These are phyloP conservation scores for Antigone vipio DNA, from an alignment of 2,113 vertebrate genomes.

Conservation along the genomic window DNA sequence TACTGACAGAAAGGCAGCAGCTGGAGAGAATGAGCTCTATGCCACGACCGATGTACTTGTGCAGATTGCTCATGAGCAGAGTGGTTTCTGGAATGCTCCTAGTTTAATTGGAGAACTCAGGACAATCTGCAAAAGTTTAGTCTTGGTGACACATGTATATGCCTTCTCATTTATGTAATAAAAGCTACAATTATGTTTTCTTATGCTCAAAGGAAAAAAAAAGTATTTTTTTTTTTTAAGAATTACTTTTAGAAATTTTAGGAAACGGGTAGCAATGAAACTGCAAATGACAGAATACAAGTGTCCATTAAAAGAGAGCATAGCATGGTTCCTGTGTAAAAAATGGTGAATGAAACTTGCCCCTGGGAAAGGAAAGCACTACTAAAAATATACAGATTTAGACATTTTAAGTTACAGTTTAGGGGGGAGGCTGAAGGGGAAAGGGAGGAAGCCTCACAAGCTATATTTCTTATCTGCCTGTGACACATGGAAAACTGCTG, in stretches of 20 bases:
- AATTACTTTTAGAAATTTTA: neutral
- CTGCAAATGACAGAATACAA: neutral
- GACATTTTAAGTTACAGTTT: neutral
- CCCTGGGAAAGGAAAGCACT: neutral
- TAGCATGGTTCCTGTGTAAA: neutral
- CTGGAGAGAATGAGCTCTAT: neutral
- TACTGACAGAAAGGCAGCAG: neutral
- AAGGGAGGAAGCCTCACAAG: neutral
- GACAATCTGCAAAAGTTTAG: neutral
- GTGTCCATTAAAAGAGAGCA: neutral
- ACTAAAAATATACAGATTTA: neutral
- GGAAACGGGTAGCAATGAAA: neutral
- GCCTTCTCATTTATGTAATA: neutral
- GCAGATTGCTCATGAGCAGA: neutral
- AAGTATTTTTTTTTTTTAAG: neutral
- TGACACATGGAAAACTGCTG: neutral
- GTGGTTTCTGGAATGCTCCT: neutral
- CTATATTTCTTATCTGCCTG: neutral
- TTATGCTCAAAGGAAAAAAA: neutral
- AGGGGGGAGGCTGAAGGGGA: neutral
- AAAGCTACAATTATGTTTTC: neutral
- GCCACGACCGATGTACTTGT: fast-evolving
- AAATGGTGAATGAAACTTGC: neutral
- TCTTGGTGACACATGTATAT: neutral
- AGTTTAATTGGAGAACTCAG: neutral